Base-by-base conservation (phyloP, 1,140 invertebrate species). In the Heliothis virescens region DNA sequence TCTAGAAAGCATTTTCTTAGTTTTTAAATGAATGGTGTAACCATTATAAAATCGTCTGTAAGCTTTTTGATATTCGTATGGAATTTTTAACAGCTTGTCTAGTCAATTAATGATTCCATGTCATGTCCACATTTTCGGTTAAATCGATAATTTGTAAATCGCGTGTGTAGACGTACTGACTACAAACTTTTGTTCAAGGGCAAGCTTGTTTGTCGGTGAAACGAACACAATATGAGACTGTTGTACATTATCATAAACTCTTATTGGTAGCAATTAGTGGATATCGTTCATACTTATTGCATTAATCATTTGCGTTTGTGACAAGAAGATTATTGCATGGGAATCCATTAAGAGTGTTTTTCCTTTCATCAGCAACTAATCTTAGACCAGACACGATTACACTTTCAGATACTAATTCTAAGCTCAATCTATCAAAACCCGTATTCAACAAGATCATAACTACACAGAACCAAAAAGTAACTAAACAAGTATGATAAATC, bases 101-200 rank as follows among this genome's bases (percentile, higher is more conserved):
- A 12, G 15, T 18, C 16, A 4, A 67, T 16, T 12, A 13, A 18
- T 67, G 63, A 21, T 41, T 67, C 18, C 63, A 67, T 21, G 16
- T 21, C 41, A 12, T 48, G 41, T 67, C 50, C 41, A 48, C 16
- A 48, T 67, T 67, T 67, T 67, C 12, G 63, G 63, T 67, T 13
- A 67, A 67, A 67, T 67, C 63, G 63, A 67, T 67, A 67, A 67
- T 48, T 67, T n/a, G 63, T 47, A 16, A 48, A 48, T 67, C 63
- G 63, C 63, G 63, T 67, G 62, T 34, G n/a, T 67, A 67, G 63
- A 47, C 18, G 41, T 48, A 48, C n/a, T 67, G 18, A 48, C 63
- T 67, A 26, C 60, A 60, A 3, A 47, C 41, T 67, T 67, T 48
- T 48, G 16, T 67, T 67, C 63, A 67, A 67, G 63, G 63, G 50